phyloP scores from a whole-genome alignment of 2,888 invertebrate species.

The Metalampra italica region DNA sequence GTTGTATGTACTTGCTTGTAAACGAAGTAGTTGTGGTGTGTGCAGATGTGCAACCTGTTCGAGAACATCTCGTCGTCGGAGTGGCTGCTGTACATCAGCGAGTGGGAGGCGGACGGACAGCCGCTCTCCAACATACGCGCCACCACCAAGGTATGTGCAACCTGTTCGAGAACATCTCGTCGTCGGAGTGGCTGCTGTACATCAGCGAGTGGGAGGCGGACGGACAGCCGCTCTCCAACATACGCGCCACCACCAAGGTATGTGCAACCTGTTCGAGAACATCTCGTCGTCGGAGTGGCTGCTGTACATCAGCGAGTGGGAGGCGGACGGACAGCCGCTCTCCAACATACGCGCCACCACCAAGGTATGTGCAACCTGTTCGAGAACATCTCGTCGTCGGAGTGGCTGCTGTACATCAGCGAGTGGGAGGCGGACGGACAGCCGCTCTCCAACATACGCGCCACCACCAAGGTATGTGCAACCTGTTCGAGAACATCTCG shows the following conservation, averaged over 20 bases:
- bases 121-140: conserved; percentile 92
- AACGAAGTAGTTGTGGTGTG: conserved; percentile 1
- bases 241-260: conserved; percentile 93
- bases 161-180: conserved; percentile 91
- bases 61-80: conserved; percentile 93
- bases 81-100: conserved; percentile 96
- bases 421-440: conserved; percentile 89
- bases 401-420: conserved; percentile 96
- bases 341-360: conserved; percentile 95
- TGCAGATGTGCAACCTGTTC: conserved; percentile 92
- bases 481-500: conserved; percentile 92
- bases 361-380: conserved; percentile 91
- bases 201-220: conserved; percentile 92
- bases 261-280: conserved; percentile 91
- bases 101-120: conserved; percentile 87
- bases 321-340: conserved; percentile 82
- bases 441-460: conserved; percentile 91
- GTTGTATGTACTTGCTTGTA: not conserved
- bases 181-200: conserved; percentile 95
- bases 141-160: conserved; percentile 92
- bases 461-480: conserved; percentile 91
- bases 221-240: conserved; percentile 89
- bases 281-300: conserved; percentile 94
- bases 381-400: conserved; percentile 91
- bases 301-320: conserved; percentile 96